phyloP scores from a whole-genome alignment of 2,797 vertebrate species.

The Sebastes matsubarae region DNA sequence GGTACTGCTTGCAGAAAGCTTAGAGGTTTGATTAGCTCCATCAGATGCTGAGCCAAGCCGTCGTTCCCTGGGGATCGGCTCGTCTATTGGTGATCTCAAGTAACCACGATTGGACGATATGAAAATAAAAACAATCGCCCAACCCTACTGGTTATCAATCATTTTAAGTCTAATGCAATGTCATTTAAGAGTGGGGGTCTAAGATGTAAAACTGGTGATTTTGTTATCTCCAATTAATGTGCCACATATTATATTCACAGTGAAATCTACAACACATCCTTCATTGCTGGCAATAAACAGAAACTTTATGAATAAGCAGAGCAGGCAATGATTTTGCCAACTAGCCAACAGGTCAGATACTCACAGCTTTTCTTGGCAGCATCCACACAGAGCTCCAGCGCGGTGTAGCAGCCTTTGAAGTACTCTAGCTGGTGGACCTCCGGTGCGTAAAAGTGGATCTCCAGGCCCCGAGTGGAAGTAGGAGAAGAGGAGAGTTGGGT shows the following conservation, averaged over 20 bases:
- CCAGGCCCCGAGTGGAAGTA: constrained; percentile 81
- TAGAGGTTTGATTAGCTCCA: too few relatives aligned
- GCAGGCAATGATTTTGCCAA: background rate
- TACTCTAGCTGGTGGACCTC: constrained; percentile 83
- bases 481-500: constrained; percentile 77
- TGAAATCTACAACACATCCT: background rate
- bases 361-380: constrained; percentile 92
- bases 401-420: constrained; percentile 85
- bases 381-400: constrained; percentile 89
- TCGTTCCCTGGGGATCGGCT: too few relatives aligned
- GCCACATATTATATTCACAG: background rate
- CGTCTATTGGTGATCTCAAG: too few relatives aligned
- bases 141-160: background rate
- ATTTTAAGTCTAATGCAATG: background rate
- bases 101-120: too few relatives aligned
- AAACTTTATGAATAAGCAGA: background rate
- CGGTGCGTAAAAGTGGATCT: constrained; percentile 88
- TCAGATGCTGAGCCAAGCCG: too few relatives aligned
- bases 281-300: background rate
- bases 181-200: background rate
- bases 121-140: too few relatives aligned
- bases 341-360: constrained; percentile 31
- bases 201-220: background rate
- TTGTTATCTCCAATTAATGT: background rate
- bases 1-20: too few relatives aligned